Evolutionary conservation across 2,113 vertebrate genomes (phyloP), one percentile per base, ranked within the genome.

Genomic region (Pardalotus punctatus): DNA sequence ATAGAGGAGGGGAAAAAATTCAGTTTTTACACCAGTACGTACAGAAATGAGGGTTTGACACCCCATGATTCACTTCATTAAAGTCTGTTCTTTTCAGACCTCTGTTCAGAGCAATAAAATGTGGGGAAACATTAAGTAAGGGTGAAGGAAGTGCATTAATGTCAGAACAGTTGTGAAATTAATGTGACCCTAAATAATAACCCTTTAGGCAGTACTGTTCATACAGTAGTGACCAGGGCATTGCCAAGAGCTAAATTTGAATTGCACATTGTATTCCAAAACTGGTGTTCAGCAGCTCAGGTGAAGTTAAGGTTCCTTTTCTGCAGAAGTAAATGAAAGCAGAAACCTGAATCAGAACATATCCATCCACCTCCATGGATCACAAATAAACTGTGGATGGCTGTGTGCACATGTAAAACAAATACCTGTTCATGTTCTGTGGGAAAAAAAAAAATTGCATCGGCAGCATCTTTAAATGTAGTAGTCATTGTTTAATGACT

Each of bases 401-500:
- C 22, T 8, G 7, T 56, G 25, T 57, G 29, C 38, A 23, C 29
- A 20, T 47, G 13, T n/a, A 53, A 61, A 80, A 79, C 33, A 86
- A 78, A 85, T 64, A 95, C 27, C 81, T 96, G 54, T 62, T 83
- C 85, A 57, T 93, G 53, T 91, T 83, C 76, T 60, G 36, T n/a
- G 45, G 8, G 0, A 0, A 4, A 24, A n/a, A 94, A n/a, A 65
- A 65, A 67, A 69, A 53, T 53, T 90, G 81, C 69, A 82, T 48
- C 24, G 50, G 33, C 85, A 81, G 9, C 50, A 90, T 48, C 25
- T 91, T 31, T 16, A 90, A 81, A 78, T n/a, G 53, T 15, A 5
- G 38, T 50, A 79, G 71, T 70, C 94, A 96, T 95, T 95, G 81
- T 95, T 96, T 88, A 64, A 94, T 85, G 96, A 84, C 95, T 81